phyloP scores from a whole-genome alignment of 2,888 invertebrate genomes.

The Myopa testacea region DNA sequence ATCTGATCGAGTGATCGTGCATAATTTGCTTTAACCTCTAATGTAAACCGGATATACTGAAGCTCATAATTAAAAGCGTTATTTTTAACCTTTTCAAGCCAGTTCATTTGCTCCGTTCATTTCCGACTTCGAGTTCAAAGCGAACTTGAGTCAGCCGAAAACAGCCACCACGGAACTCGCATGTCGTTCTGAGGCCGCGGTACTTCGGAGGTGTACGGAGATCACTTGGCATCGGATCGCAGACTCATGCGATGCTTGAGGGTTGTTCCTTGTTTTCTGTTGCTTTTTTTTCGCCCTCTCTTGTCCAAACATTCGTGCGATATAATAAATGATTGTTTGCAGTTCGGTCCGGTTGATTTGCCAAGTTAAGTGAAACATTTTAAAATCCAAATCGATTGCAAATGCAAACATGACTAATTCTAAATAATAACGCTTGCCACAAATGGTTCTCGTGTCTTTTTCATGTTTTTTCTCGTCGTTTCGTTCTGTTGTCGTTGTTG shows the following conservation, averaged over 20 bases:
- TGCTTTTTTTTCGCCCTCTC: not conserved
- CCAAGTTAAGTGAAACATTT: not conserved
- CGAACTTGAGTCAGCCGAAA: not conserved
- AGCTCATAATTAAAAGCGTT: constrained; percentile 19
- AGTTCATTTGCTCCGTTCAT: not conserved
- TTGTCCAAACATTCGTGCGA: not conserved
- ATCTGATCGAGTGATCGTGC: too few species aligned
- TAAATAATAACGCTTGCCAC: not conserved
- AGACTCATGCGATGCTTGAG: not conserved
- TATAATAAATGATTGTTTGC: not conserved
- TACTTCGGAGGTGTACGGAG: not conserved
- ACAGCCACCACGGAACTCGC: not conserved
- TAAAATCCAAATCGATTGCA: not conserved
- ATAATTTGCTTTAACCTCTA: constrained; percentile 35
- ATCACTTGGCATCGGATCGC: not conserved
- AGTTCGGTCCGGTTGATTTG: not conserved
- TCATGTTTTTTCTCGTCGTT: not conserved
- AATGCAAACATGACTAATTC: constrained; percentile 8
- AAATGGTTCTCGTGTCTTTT: constrained; percentile 3
- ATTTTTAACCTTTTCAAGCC: constrained; percentile 6
- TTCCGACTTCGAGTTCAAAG: constrained; percentile 7
- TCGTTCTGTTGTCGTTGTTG: not conserved
- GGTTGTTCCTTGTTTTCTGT: not conserved
- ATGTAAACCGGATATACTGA: not conserved
- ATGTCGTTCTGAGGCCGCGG: not conserved